Evolutionary conservation across 2,113 vertebrate species (phyloP).

Genomic region (Agapornis roseicollis): DNA sequence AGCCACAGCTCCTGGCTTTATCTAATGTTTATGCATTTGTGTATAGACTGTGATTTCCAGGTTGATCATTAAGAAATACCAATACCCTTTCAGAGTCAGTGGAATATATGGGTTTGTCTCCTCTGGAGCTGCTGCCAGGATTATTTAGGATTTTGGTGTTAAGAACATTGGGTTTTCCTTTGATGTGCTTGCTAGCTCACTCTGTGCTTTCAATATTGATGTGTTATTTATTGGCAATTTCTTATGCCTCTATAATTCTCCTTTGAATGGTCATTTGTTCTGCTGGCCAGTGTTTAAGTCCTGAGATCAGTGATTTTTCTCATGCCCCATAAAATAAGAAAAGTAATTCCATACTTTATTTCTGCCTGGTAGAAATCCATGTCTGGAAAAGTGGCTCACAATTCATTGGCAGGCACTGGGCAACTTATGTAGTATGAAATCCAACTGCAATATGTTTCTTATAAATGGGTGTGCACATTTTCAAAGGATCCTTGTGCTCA

Average conservation of each 20-base stretch:
- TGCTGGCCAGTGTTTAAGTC: not conserved
- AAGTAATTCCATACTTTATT: conserved; percentile 8
- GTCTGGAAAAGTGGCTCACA: not conserved
- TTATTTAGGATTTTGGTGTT: not conserved
- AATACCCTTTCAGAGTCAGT: not conserved
- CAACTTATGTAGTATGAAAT: not conserved
- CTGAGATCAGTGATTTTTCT: conserved; percentile 26
- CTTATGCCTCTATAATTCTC: conserved; percentile 28
- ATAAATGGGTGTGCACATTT: not conserved
- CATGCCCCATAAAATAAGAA: not conserved
- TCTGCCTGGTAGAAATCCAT: conserved; percentile 8
- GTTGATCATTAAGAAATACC: not conserved
- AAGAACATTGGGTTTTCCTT: not conserved
- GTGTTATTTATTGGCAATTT: conserved; percentile 29
- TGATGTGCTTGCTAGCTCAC: not conserved
- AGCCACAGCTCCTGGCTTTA: not conserved
- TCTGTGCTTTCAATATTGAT: not conserved
- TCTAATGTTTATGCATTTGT: not conserved
- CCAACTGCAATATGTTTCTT: not conserved
- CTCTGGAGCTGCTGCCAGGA: not conserved
- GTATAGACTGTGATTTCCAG: not conserved
- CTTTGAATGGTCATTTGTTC: conserved; percentile 35
- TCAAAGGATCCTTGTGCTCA: not conserved
- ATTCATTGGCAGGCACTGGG: not conserved
- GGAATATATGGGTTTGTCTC: not conserved